phyloP scores from a whole-genome alignment of 2,797 vertebrate species.

The Phrynocephalus forsythii region DNA sequence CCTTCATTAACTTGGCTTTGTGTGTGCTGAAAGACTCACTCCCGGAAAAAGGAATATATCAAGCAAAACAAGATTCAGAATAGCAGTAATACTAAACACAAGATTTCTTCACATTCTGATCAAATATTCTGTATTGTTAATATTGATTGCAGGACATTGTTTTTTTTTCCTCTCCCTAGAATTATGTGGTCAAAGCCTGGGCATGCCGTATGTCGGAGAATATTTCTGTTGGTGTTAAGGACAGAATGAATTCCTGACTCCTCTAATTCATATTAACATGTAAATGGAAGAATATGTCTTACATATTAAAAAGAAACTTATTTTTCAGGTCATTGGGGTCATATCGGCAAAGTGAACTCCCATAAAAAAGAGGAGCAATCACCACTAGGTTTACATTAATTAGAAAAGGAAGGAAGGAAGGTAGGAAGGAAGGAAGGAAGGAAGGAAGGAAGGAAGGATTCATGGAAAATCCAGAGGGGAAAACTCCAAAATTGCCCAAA shows the following conservation, averaged over 20 bases:
- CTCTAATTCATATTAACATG: background rate
- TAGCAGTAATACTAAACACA: background rate
- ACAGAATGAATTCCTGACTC: background rate
- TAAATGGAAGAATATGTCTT: background rate
- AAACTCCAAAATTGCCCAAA: no score
- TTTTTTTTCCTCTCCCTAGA: background rate
- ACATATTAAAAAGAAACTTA: no score
- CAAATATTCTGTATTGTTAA: background rate
- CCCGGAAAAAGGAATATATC: background rate
- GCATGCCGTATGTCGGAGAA: background rate
- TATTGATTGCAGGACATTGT: no score
- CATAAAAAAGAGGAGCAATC: no score
- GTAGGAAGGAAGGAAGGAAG: no score
- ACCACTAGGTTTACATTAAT: no score
- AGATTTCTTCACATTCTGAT: constrained; percentile 21
- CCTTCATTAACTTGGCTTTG: background rate
- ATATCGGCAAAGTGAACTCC: no score
- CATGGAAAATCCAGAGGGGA: no score
- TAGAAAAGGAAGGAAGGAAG: no score
- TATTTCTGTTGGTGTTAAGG: background rate
- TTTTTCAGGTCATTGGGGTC: no score
- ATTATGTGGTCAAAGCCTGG: background rate
- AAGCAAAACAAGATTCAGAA: constrained; percentile 3
- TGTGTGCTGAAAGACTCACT: background rate
- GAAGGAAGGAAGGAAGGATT: no score